Evolutionary conservation across 2,113 vertebrate species (phyloP).

Genomic region (Furnarius figulus): DNA sequence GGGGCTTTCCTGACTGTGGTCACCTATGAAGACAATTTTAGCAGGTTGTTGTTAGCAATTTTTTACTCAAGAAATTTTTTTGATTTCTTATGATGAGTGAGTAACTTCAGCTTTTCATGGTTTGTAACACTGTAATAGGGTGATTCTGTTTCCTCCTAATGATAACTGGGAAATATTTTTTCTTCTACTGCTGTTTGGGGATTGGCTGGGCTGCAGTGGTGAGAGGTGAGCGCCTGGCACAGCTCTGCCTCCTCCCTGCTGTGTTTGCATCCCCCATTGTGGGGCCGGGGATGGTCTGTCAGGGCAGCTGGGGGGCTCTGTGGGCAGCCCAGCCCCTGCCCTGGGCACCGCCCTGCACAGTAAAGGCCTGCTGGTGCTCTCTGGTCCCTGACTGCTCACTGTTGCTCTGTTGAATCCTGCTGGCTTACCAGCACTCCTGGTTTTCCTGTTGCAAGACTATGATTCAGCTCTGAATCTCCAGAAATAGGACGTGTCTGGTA

Average conservation of each 20-base stretch:
- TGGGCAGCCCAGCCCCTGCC: fast-evolving
- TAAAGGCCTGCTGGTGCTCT: neutral
- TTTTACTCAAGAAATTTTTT: no score
- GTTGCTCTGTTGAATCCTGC: neutral
- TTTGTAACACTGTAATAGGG: neutral
- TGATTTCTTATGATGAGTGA: neutral
- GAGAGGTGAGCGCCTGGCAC: fast-evolving
- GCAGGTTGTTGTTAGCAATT: neutral
- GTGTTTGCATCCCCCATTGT: fast-evolving
- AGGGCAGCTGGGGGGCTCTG: fast-evolving
- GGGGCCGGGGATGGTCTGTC: fast-evolving
- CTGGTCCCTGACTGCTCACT: neutral
- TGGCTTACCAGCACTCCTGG: neutral
- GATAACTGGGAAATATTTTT: neutral
- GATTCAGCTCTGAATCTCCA: constrained; percentile 32
- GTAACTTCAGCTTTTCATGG: neutral
- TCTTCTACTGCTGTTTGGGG: fast-evolving
- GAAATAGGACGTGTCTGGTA: neutral
- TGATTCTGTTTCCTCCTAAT: neutral
- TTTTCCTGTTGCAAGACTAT: neutral
- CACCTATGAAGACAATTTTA: neutral
- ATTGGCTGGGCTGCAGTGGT: fast-evolving
- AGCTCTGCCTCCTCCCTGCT: neutral
- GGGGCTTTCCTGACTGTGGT: neutral
- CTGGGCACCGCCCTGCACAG: no score